Base-by-base conservation (phyloP, 2,797 vertebrate genomes). In the Myotis findleyi region DNA sequence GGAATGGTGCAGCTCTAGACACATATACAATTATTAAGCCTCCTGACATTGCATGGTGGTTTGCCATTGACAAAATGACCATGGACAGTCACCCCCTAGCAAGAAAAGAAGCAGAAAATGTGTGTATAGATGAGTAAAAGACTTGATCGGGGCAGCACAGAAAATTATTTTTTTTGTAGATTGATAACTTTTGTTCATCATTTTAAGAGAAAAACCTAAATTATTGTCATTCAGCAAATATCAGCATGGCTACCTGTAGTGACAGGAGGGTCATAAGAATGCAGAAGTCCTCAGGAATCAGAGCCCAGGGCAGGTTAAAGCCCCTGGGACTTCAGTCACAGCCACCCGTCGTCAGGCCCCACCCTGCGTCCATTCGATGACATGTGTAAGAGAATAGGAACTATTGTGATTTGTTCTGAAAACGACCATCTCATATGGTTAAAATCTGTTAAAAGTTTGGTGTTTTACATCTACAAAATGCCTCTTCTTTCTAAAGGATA, bases 151-250 rank as follows among this genome's bases (percentile, higher is more conserved):
- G 68, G 27, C 33, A 86, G 69, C 14, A 25, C 2, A 57, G 47
- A 30, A 38, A 87, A 21, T 83, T 91, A n/a, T 73, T 85, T 84
- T 93, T 87, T 91, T 68, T 92, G 44, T 20, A 87, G 7, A 84
- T 51, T 64, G 18, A 53, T 71, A 66, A 49, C 12, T 20, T 44
- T 21, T 69, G 53, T 16, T 75, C 1, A 25, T 62, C 21, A 55
- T 89, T 92, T 64, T 68, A 73, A 64, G 69, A 36, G 30, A 71
- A 38, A 83, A 81, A 71, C 1, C 3, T 68, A 36, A 47, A 17
- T 77, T 55, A 36, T 87, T 51, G 30, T 89, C 27, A 84, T 53
- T 87, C 25, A 75, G 38, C 30, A 81, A 90, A 53, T 87, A n/a
- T 62, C 8, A 71, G 27, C 33, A 4, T 87, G 53, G 18, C 38